A percentile compares a stretch with the other conserved stretches of the same genome.
phyloP scores from a whole-genome alignment of 2,888 invertebrate species.

The Thyatira batis region DNA sequence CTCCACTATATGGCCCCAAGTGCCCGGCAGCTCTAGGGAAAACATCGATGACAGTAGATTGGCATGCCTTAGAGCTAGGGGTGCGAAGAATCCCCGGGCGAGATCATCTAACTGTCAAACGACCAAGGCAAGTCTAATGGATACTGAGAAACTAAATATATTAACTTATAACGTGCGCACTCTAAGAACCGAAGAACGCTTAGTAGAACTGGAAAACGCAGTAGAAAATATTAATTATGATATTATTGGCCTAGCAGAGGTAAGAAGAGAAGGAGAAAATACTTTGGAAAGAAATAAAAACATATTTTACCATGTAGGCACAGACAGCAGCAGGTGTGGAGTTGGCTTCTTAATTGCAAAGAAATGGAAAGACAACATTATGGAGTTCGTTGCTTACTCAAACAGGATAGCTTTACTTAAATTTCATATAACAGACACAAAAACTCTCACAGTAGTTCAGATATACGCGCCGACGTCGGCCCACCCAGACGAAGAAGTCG shows the following conservation, averaged over 20 bases:
- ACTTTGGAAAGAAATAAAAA: constrained; percentile 1
- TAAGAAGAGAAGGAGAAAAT: constrained; percentile 3
- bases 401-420: constrained; percentile 8
- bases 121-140: too few species aligned
- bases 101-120: too few species aligned
- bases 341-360: constrained; percentile 11
- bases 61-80: too few species aligned
- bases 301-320: constrained; percentile 7
- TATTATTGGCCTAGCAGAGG: not conserved
- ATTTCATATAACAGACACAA: not conserved
- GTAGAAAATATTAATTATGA: too few species aligned
- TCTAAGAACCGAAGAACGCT: not conserved
- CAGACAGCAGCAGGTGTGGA: not conserved
- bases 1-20: too few species aligned
- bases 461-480: constrained; percentile 7
- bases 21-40: too few species aligned
- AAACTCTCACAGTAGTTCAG: constrained; percentile 5
- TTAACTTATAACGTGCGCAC: not conserved
- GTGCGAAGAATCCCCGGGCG: too few species aligned
- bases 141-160: too few species aligned
- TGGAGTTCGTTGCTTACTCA: constrained; percentile 6
- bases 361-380: constrained; percentile 7
- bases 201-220: not conserved
- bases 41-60: too few species aligned
- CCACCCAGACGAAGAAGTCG: constrained; percentile 6